These are phyloP conservation scores for Pachliopta kotzebuea DNA, from an alignment of 2,888 invertebrate genomes.

Conservation along the genomic window DNA sequence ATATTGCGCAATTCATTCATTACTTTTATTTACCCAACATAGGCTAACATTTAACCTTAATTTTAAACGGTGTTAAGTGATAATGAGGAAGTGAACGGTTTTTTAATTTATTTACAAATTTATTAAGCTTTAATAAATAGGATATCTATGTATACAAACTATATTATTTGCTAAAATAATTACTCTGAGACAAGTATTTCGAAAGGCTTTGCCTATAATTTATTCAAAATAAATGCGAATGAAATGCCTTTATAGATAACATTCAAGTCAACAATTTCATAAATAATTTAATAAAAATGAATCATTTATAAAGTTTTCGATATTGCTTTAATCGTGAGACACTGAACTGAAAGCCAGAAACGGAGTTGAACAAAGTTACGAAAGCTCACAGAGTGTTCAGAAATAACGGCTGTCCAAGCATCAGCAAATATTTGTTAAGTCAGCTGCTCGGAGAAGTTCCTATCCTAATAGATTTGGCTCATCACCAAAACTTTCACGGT, in stretches of 20 bases:
- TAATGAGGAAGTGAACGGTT: too few relatives aligned
- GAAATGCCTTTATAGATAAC: not conserved
- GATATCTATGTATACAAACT: too few relatives aligned
- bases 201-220: too few relatives aligned
- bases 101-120: too few relatives aligned
- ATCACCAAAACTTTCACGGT: constrained; percentile 19
- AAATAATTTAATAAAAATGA: not conserved
- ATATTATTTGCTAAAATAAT: too few relatives aligned
- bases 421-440: constrained; percentile 3
- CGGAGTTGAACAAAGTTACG: constrained; percentile 3
- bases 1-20: not conserved
- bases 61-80: too few relatives aligned
- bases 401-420: not conserved
- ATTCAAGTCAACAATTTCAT: not conserved
- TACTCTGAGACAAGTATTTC: too few relatives aligned
- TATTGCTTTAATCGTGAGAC: not conserved
- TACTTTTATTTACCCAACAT: too few relatives aligned
- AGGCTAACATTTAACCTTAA: too few relatives aligned
- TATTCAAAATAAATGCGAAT: too few relatives aligned
- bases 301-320: not conserved
- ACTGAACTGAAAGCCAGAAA: constrained; percentile 2
- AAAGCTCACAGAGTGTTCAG: not conserved
- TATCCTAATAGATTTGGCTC: constrained; percentile 4
- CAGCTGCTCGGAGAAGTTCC: constrained; percentile 6
- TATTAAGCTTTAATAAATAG: too few relatives aligned